These are phyloP conservation scores for Ophiodon elongatus DNA, from an alignment of 2,113 vertebrate species.

Conservation along the genomic window DNA sequence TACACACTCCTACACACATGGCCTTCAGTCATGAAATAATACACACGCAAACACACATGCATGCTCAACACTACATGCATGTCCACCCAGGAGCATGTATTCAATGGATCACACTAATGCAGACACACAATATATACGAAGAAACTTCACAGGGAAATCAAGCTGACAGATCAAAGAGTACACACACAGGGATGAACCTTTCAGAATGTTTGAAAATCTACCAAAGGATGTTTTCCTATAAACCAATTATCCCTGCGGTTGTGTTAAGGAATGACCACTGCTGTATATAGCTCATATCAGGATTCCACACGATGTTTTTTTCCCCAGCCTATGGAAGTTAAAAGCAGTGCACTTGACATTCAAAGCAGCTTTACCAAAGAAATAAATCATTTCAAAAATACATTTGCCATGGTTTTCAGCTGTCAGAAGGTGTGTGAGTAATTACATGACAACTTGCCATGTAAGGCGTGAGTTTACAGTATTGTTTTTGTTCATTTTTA, in stretches of 20 bases:
- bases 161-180: constrained; percentile 67
- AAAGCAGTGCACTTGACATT: constrained; percentile 27
- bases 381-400: constrained; percentile 34
- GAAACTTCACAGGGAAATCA: constrained; percentile 60
- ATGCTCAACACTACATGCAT: constrained; percentile 27
- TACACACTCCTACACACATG: constrained; percentile 52
- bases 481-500: constrained; percentile 40
- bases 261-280: constrained; percentile 62
- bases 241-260: constrained; percentile 58
- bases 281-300: constrained; percentile 60
- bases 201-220: constrained; percentile 64
- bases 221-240: constrained; percentile 64
- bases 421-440: constrained; percentile 34
- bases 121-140: constrained; percentile 42
- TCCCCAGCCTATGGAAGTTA: background rate
- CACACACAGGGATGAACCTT: constrained; percentile 59
- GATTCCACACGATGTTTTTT: constrained; percentile 19
- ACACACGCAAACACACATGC: constrained; percentile 35
- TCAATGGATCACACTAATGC: constrained; percentile 20
- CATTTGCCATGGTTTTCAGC: constrained; percentile 26
- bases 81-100: constrained; percentile 37
- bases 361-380: constrained; percentile 23
- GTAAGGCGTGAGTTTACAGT: constrained; percentile 10
- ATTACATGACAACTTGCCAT: constrained; percentile 33
- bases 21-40: constrained; percentile 51